Evolutionary conservation across 2,888 invertebrate genomes (phyloP), one percentile per base, ranked within the genome.

Genomic region (Cactoblastis cactorum): DNA sequence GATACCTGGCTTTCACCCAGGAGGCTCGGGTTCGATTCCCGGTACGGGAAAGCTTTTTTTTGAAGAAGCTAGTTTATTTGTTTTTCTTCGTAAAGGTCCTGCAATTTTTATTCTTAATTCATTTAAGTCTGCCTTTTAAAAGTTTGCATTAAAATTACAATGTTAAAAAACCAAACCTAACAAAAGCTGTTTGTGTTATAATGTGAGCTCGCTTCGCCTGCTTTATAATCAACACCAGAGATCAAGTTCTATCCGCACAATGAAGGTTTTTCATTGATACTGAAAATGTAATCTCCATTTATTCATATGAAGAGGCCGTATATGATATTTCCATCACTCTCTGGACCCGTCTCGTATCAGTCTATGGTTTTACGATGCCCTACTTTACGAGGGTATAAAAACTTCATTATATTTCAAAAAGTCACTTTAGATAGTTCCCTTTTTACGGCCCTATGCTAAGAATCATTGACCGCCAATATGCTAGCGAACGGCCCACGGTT

Each of bases 11-110:
- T 92, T 90, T 92, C 92, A 92, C 91, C 91, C 91, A 92, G 92
- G 92, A 92, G 92, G 92, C 92, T 92, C 92, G 92, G 92, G 92
- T 92, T 92, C 92, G 92, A 92, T 92, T 92, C 92, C 92, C 92
- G 92, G 92, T 92, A 92, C 90, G 91, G 91, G 91, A 91, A 91
- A 57, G 0, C 6, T 28, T 28, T 37, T 32, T 15, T 45, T 49
- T 35, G n/a, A n/a, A n/a, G n/a, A n/a, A n/a, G n/a, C n/a, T n/a
- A n/a, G n/a, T n/a, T n/a, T n/a, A n/a, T n/a, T n/a, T n/a, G n/a
- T n/a, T n/a, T n/a, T n/a, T n/a, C n/a, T n/a, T n/a, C n/a, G n/a
- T n/a, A n/a, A n/a, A n/a, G n/a, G n/a, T n/a, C n/a, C n/a, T n/a
- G n/a, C n/a, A n/a, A n/a, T n/a, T n/a, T n/a, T n/a, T n/a, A n/a